Percentiles rank a stretch among this genome's conserved stretches.
phyloP scores from a whole-genome alignment of 1,140 invertebrate species.

The Drosophila lacteicornis region DNA sequence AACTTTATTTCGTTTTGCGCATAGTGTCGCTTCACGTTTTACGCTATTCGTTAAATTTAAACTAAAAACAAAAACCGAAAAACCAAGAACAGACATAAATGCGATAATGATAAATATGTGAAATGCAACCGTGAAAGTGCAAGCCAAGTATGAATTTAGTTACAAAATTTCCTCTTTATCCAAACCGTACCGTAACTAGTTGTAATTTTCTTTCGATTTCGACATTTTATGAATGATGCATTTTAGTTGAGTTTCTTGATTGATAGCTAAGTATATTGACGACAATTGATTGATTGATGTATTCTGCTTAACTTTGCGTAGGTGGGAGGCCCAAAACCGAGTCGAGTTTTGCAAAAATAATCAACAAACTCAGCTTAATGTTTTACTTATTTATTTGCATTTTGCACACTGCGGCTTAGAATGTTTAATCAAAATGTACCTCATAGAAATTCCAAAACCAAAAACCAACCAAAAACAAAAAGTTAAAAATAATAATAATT shows the following conservation, averaged over 20 bases:
- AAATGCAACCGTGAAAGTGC: slow-evolving; percentile 77
- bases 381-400: slow-evolving; percentile 84
- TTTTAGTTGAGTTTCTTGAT: slow-evolving; percentile 83
- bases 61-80: slow-evolving; percentile 33
- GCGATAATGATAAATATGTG: slow-evolving; percentile 68
- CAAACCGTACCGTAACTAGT: slow-evolving; percentile 83
- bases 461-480: slow-evolving; percentile 43
- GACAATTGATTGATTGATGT: slow-evolving; percentile 73
- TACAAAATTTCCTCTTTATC: slow-evolving; percentile 85
- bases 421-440: slow-evolving; percentile 73
- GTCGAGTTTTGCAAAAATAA: slow-evolving; percentile 58
- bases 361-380: slow-evolving; percentile 83
- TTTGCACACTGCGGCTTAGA: slow-evolving; percentile 85
- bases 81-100: slow-evolving; percentile 61
- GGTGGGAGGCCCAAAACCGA: slow-evolving; percentile 33
- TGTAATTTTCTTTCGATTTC: slow-evolving; percentile 81
- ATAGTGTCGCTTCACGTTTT: slow-evolving; percentile 74
- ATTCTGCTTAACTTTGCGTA: slow-evolving; percentile 70
- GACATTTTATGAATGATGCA: slow-evolving; percentile 82
- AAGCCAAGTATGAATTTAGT: slow-evolving; percentile 82
- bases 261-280: slow-evolving; percentile 63
- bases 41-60: slow-evolving; percentile 47
- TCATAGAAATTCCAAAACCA: slow-evolving; percentile 59
- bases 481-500: slow-evolving; percentile 21
- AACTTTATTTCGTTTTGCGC: slow-evolving; percentile 45